A percentile compares a stretch with the other conserved stretches of the same genome.
Conservation (phyloP, 1,140 invertebrate species). For the Coelopa frigida region DNA sequence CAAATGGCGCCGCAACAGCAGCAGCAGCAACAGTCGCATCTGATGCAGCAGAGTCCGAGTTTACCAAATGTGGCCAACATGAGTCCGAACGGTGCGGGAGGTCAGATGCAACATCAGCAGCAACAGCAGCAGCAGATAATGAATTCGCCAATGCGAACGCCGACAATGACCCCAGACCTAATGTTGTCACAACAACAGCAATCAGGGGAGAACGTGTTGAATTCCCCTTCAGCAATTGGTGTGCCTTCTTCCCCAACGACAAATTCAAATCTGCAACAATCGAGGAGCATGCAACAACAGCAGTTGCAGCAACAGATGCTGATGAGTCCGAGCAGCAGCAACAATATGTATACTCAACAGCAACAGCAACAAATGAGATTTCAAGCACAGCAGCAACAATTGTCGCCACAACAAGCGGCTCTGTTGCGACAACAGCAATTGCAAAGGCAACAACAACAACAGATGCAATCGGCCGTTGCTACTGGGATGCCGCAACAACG, state of each 20-base stretch:
- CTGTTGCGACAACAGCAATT: conserved; percentile 18
- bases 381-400: conserved; percentile 25
- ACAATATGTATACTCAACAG: conserved; percentile 30
- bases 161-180: conserved; percentile 25
- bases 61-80: too few relatives aligned
- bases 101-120: too few relatives aligned
- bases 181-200: conserved; percentile 28
- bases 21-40: conserved; percentile 22
- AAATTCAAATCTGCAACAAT: conserved; percentile 17
- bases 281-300: conserved; percentile 37
- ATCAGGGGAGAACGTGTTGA: conserved; percentile 22
- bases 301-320: conserved; percentile 27
- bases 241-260: conserved; percentile 31
- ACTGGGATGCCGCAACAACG: conserved; percentile 43
- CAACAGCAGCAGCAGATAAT: conserved; percentile 28
- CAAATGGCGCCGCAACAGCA: conserved; percentile 13
- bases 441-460: conserved; percentile 29
- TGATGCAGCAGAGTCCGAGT: conserved; percentile 32
- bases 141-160: conserved; percentile 28
- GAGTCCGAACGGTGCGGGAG: too few relatives aligned
- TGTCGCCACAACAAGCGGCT: conserved; percentile 12
- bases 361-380: conserved; percentile 34
- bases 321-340: conserved; percentile 29
- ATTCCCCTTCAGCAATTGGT: conserved; percentile 18
- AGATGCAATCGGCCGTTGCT: conserved; percentile 12